Evolutionary conservation across 2,888 invertebrate species (phyloP).

Genomic region (Drosophila borborema): DNA sequence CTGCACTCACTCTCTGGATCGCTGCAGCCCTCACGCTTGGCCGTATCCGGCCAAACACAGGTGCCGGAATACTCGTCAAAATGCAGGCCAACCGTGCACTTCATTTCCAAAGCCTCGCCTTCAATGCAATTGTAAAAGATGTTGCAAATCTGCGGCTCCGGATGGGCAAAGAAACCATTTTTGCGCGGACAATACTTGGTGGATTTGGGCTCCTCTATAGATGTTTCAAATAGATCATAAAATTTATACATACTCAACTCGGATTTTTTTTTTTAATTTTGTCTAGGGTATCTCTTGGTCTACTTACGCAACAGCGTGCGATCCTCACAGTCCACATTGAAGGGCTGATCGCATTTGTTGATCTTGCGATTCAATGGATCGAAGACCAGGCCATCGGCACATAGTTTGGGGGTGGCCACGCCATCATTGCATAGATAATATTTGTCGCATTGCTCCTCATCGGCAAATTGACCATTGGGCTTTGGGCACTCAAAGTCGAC

Average conservation of each 20-base stretch:
- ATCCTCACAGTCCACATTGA: constrained; percentile 96
- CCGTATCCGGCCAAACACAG: constrained; percentile 95
- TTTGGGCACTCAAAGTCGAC: constrained; percentile 90
- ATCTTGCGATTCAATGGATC: constrained; percentile 93
- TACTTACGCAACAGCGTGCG: constrained; percentile 94
- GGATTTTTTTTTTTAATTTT: not conserved
- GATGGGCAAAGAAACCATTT: constrained; percentile 96
- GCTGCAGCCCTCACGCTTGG: constrained; percentile 91
- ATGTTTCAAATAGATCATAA: too few relatives aligned
- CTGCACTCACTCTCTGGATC: constrained; percentile 86
- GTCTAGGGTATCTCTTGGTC: not conserved
- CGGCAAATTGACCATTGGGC: constrained; percentile 93
- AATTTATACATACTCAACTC: not conserved
- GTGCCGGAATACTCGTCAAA: constrained; percentile 95
- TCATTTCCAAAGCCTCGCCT: constrained; percentile 91
- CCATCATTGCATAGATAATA: constrained; percentile 93
- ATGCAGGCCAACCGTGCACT: constrained; percentile 94
- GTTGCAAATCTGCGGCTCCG: constrained; percentile 92
- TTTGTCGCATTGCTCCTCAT: constrained; percentile 93
- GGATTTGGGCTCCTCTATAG: constrained; percentile 90
- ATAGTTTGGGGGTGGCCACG: constrained; percentile 90
- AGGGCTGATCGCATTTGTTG: constrained; percentile 96
- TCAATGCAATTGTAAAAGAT: constrained; percentile 96
- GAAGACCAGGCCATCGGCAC: constrained; percentile 95
- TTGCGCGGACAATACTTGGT: constrained; percentile 91